Percentiles rank a stretch among this genome's conserved stretches.
These are phyloP conservation scores for Zoanthus sansibaricus DNA, from an alignment of 92 coral and sea anemone species.

Conservation along the genomic window DNA sequence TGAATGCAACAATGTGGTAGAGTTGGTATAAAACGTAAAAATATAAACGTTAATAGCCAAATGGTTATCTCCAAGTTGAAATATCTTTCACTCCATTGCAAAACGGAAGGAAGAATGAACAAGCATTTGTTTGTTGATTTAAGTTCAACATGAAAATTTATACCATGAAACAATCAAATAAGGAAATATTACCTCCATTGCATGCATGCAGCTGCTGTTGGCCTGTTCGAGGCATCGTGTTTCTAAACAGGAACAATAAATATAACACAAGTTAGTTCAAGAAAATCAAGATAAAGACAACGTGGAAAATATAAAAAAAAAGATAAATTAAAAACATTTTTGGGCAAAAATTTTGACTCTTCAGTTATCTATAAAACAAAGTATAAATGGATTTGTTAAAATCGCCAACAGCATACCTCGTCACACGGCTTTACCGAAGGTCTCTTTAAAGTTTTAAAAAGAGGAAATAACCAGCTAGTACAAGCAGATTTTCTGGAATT, in stretches of 20 bases:
- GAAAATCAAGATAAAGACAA: not conserved
- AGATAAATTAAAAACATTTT: not conserved
- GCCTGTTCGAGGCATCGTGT: slow-evolving; percentile 14
- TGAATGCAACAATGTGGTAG: no score
- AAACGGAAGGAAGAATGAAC: not conserved
- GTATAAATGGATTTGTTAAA: no score
- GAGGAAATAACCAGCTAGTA: no score
- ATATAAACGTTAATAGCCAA: no score
- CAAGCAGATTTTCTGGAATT: no score
- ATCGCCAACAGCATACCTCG: no score
- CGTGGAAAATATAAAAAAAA: not conserved
- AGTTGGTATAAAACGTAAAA: no score
- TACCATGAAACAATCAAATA: not conserved
- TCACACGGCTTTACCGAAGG: no score
- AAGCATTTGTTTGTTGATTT: not conserved
- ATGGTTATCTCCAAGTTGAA: no score
- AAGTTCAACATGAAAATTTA: not conserved
- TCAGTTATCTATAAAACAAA: not conserved
- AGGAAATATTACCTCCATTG: not conserved
- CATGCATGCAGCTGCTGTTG: not conserved
- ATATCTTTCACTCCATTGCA: not conserved
- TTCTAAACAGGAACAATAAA: not conserved
- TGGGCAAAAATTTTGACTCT: not conserved
- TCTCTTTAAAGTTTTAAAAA: no score
- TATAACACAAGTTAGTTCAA: not conserved